phyloP scores from a whole-genome alignment of 1,140 invertebrate genomes.

The Thaumatotibia leucotreta region DNA sequence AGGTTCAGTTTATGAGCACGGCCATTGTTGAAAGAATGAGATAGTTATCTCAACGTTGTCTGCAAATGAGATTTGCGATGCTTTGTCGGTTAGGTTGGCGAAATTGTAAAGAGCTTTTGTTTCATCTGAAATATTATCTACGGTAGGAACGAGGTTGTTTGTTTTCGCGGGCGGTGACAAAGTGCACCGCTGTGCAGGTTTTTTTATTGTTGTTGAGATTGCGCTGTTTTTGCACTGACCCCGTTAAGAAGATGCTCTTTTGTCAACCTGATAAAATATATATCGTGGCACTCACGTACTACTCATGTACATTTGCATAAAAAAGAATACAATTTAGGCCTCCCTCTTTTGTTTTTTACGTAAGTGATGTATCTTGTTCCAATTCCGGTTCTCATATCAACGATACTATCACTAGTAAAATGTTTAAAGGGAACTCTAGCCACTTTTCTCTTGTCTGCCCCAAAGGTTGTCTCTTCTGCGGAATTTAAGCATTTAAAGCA shows the following conservation, averaged over 20 bases:
- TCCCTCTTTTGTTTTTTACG: no score
- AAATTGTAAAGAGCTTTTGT: constrained; percentile 60
- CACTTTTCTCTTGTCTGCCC: no score
- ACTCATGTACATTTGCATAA: neutral
- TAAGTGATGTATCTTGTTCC: no score
- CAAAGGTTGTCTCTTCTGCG: no score
- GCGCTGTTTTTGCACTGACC: neutral
- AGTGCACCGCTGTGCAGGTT: constrained; percentile 11
- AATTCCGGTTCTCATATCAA: no score
- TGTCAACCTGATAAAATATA: neutral
- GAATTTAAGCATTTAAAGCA: no score
- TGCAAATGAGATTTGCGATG: constrained; percentile 72
- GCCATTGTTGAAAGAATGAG: constrained; percentile 73
- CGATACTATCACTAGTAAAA: no score
- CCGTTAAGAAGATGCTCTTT: neutral
- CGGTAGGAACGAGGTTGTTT: neutral
- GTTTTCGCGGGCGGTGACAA: neutral
- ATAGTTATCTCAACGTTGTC: constrained; percentile 69
- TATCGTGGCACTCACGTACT: neutral
- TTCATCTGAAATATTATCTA: constrained; percentile 65
- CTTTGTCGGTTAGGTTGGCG: constrained; percentile 66
- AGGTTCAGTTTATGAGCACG: constrained; percentile 69
- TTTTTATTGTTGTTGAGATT: constrained; percentile 9
- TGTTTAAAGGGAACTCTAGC: no score
- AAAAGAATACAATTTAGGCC: no score